phyloP scores from a whole-genome alignment of 2,113 vertebrate species.

The Protobothrops mucrosquamatus region DNA sequence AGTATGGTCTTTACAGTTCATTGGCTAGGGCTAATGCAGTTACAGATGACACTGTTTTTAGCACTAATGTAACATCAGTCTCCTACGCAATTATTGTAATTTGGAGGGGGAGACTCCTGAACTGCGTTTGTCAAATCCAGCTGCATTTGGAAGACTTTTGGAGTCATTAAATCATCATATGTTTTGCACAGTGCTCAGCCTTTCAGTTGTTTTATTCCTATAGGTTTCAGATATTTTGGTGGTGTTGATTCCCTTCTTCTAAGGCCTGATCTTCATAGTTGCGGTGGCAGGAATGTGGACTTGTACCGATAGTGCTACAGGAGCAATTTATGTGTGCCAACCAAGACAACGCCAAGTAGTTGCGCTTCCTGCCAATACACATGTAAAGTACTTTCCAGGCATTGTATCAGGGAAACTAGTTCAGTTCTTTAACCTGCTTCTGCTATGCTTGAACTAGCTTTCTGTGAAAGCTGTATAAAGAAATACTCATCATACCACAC shows the following conservation, averaged over 20 bases:
- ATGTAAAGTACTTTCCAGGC: not conserved
- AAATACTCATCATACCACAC: not conserved
- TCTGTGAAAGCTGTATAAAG: not conserved
- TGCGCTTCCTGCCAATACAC: not conserved
- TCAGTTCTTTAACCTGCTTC: not conserved
- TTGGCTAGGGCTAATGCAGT: not conserved
- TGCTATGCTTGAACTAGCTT: not conserved
- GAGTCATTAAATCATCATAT: not conserved
- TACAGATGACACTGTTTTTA: slow-evolving; percentile 1
- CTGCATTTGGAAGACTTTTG: not conserved
- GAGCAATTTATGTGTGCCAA: slow-evolving; percentile 8
- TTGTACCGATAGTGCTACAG: not conserved
- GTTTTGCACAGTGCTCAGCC: not conserved
- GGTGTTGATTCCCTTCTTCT: not conserved
- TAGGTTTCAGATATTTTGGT: not conserved
- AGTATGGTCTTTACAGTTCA: slow-evolving; percentile 2
- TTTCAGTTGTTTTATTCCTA: not conserved
- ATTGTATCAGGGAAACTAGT: not conserved
- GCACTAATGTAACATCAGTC: not conserved
- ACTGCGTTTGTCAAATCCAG: slow-evolving; percentile 1
- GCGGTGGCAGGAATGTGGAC: not conserved
- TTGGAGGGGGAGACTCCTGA: not conserved
- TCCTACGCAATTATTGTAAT: slow-evolving; percentile 10
- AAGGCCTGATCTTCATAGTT: not conserved
- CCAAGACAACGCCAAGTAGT: not conserved